Evolutionary conservation across 1,140 invertebrate species (phyloP), one percentile per base, ranked within the genome.

Genomic region (Phymorhynchus buccinoides): DNA sequence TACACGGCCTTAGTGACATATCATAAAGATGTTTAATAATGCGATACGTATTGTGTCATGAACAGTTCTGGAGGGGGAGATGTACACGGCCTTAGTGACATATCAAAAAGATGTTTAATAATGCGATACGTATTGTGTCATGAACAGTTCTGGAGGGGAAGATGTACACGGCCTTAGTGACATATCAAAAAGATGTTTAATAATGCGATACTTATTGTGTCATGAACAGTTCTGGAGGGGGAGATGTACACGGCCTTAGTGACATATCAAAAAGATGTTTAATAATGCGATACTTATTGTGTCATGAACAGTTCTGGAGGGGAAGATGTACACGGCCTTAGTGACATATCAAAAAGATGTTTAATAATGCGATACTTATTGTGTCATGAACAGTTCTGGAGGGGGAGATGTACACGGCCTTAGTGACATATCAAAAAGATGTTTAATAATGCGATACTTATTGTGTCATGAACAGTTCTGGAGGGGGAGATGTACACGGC

Each of bases 321-420:
- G 97, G 88, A 98, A 99, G 94, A 99, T 99, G 97, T 99, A 99
- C 93, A n/a, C n/a, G n/a, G n/a, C n/a, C n/a, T n/a, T n/a, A n/a
- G n/a, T n/a, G n/a, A n/a, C n/a, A n/a, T n/a, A n/a, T n/a, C n/a
- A n/a, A n/a, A n/a, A n/a, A n/a, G n/a, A n/a, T n/a, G n/a, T n/a
- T 66, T 66, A 12, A 22, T 66, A 27, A 66, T 9, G n/a, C n/a
- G 62, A 66, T 66, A 27, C 22, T 35, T 73, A 6, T 30, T 30
- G 3, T 73, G 30, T 35, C 30, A 32, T 84, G 86, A 90, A 30
- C 89, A 96, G 96, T 99, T 94, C 94, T 99, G 85, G 98, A 99
- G 94, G 97, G 97, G 88, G 99, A 99, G 94, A 99, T 99, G 97
- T 99, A 99, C 93, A n/a, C n/a, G n/a, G n/a, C n/a, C n/a, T n/a